A percentile compares a stretch with the other conserved stretches of the same genome.
phyloP scores from a whole-genome alignment of 2,888 invertebrate species.

The Mesochorus sp. region DNA sequence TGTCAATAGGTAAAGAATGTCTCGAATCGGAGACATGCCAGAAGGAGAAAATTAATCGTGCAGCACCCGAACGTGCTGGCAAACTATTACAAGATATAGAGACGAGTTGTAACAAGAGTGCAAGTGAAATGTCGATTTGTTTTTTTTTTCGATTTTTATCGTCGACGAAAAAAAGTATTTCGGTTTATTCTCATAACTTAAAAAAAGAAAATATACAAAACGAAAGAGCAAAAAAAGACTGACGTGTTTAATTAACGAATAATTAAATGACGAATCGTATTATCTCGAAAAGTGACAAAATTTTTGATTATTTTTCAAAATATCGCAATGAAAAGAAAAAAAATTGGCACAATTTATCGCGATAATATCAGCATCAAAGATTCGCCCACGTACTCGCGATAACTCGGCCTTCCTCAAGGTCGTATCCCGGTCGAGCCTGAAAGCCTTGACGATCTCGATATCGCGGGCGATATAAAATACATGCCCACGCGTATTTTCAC shows the following conservation, averaged over 20 bases:
- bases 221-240: too few species aligned
- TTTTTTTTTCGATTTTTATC: too few species aligned
- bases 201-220: too few species aligned
- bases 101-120: slow-evolving; percentile 36
- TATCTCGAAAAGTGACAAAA: too few species aligned
- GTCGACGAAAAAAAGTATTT: too few species aligned
- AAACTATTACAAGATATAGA: slow-evolving; percentile 51
- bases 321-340: too few species aligned
- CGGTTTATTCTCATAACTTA: too few species aligned
- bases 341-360: too few species aligned
- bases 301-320: neutral
- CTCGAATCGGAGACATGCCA: slow-evolving; percentile 61
- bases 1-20: slow-evolving; percentile 69
- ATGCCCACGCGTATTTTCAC: slow-evolving; percentile 66
- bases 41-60: slow-evolving; percentile 72
- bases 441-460: slow-evolving; percentile 25
- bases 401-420: slow-evolving; percentile 71
- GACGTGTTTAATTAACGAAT: too few species aligned
- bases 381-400: slow-evolving; percentile 47
- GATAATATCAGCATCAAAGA: neutral
- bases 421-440: slow-evolving; percentile 51
- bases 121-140: slow-evolving; percentile 45
- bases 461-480: slow-evolving; percentile 23
- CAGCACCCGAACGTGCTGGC: slow-evolving; percentile 24
- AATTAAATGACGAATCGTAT: too few species aligned